These are phyloP conservation scores for Liasis olivaceus DNA, from an alignment of 2,797 vertebrate species.

Conservation along the genomic window DNA sequence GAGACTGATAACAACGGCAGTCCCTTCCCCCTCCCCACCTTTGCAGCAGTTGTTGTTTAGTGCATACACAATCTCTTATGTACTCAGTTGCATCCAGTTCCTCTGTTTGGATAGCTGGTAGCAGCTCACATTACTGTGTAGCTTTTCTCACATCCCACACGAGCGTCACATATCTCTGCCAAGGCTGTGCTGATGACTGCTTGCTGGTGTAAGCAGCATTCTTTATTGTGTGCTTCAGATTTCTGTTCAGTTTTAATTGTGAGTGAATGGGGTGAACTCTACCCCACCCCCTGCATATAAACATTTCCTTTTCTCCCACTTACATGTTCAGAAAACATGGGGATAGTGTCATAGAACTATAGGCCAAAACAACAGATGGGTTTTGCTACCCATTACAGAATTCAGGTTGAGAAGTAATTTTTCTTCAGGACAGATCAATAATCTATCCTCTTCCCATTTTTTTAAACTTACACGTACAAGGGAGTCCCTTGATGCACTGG, in stretches of 20 bases:
- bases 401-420: background rate
- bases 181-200: background rate
- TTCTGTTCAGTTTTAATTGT: conserved; percentile 9
- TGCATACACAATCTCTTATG: background rate
- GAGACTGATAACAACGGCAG: background rate
- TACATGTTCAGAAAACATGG: background rate
- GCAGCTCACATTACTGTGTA: conserved; percentile 27
- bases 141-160: background rate
- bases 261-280: background rate
- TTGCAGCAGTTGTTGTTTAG: background rate
- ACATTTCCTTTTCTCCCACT: background rate
- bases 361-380: background rate
- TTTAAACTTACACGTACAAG: background rate
- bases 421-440: background rate
- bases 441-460: background rate
- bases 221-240: background rate
- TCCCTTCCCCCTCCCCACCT: background rate
- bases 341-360: background rate
- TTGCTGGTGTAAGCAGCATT: background rate
- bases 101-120: background rate
- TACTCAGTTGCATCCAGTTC: background rate
- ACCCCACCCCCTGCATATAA: background rate
- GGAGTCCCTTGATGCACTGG: too few relatives aligned
- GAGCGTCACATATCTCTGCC: background rate
- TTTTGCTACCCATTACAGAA: background rate